Evolutionary conservation across 2,888 invertebrate genomes (phyloP).

Genomic region (Dasysyrphus tricinctus): DNA sequence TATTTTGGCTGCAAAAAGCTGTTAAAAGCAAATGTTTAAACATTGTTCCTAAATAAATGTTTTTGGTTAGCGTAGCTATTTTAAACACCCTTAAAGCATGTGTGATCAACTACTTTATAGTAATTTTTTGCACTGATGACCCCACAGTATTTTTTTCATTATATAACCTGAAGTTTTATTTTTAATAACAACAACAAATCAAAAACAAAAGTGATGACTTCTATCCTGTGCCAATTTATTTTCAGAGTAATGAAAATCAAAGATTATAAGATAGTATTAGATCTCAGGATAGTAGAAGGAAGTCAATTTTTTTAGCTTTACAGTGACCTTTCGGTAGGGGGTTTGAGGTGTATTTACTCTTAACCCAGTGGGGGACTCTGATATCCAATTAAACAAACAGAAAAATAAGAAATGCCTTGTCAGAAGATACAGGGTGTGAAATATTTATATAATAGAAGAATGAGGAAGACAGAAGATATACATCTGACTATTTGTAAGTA

Average conservation of each 20-base stretch:
- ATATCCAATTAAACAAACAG: slow-evolving; percentile 42
- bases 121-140: slow-evolving; percentile 22
- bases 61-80: slow-evolving; percentile 10
- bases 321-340: slow-evolving; percentile 46
- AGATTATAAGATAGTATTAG: slow-evolving; percentile 34
- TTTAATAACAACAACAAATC: slow-evolving; percentile 7
- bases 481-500: slow-evolving; percentile 28
- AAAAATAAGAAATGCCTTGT: slow-evolving; percentile 34
- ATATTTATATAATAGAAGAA: slow-evolving; percentile 43
- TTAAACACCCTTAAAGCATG: slow-evolving; percentile 15
- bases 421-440: slow-evolving; percentile 35
- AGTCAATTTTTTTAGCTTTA: slow-evolving; percentile 49
- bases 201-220: slow-evolving; percentile 71
- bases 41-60: slow-evolving; percentile 1
- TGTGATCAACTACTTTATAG: slow-evolving; percentile 22
- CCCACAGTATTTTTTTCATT: slow-evolving; percentile 2
- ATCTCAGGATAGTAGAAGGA: slow-evolving; percentile 69
- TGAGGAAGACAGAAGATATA: slow-evolving; percentile 39
- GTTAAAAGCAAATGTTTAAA: slow-evolving; percentile 9
- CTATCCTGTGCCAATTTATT: slow-evolving; percentile 66
- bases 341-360: slow-evolving; percentile 27
- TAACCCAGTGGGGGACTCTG: slow-evolving; percentile 18
- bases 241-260: slow-evolving; percentile 59
- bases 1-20: slow-evolving; percentile 18
- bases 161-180: slow-evolving; percentile 16